Conservation (phyloP, 1,140 invertebrate genomes). For the Drosophila murphyi region DNA sequence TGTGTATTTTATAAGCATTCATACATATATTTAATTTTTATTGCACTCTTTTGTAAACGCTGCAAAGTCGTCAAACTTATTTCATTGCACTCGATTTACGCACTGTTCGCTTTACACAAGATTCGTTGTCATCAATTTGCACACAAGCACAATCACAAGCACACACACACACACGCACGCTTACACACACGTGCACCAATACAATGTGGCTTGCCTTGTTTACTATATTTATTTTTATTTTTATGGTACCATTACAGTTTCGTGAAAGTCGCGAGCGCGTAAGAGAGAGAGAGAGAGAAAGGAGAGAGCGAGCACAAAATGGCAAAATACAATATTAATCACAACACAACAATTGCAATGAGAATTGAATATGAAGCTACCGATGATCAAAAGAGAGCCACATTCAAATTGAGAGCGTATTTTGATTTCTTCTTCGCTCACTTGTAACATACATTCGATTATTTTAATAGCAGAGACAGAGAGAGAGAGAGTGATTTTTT, state of each 20-base stretch:
- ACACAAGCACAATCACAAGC: not conserved
- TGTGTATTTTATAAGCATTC: not conserved
- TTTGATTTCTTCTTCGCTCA: slow-evolving; percentile 19
- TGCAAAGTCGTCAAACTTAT: slow-evolving; percentile 36
- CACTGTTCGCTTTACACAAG: slow-evolving; percentile 30
- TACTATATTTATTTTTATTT: slow-evolving; percentile 48
- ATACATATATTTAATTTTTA: slow-evolving; percentile 39
- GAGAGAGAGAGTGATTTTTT: no score
- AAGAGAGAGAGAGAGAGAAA: slow-evolving; percentile 13
- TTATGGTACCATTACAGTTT: slow-evolving; percentile 58
- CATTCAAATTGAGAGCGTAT: slow-evolving; percentile 12
- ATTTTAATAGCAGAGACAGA: not conserved
- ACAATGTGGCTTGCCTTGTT: slow-evolving; percentile 58
- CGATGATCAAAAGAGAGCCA: slow-evolving; percentile 32
- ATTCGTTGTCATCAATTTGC: slow-evolving; percentile 49
- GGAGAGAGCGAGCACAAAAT: slow-evolving; percentile 36
- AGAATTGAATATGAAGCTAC: slow-evolving; percentile 18
- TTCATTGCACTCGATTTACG: slow-evolving; percentile 39
- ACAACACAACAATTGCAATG: slow-evolving; percentile 65
- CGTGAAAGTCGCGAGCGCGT: slow-evolving; percentile 62
- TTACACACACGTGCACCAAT: slow-evolving; percentile 35
- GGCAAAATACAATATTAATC: slow-evolving; percentile 61
- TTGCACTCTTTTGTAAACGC: slow-evolving; percentile 31
- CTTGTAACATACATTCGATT: slow-evolving; percentile 4
- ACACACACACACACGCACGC: slow-evolving; percentile 1